Evolutionary conservation across 2,888 invertebrate species (phyloP), one percentile per base, ranked within the genome.

Genomic region (Drosophila vallismaia): DNA sequence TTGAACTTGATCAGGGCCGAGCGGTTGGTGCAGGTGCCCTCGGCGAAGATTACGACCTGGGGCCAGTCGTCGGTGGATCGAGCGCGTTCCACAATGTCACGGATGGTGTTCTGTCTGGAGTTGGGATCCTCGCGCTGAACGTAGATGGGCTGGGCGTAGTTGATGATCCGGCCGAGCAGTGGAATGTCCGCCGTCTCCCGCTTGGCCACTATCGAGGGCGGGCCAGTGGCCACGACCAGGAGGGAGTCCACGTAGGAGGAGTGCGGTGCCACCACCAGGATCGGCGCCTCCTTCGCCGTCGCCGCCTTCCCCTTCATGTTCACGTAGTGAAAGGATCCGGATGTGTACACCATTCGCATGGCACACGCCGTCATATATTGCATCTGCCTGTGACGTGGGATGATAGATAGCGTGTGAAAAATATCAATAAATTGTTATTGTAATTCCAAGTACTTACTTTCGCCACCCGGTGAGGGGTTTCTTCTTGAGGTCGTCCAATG

Each of bases 21-120:
- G 28, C 98, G 94, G 92, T 99, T 99, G 31, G 98, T 98, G 91
- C 98, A 98, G 0, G 99, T 99, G 50, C 98, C 99, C 91, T 99
- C 98, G 0, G 98, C 97, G 92, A 98, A 99, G 87, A 99, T 97
- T 68, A 98, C 93, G 54, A 98, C 95, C 94, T 95, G 92, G 0
- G 98, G 97, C 98, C 98, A 98, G 86, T 96, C 94, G 74, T 96
- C 94, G 55, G 95, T 94, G 0, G 97, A 97, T 5, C 95, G 95
- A 0, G 97, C 96, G 68, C 98, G 93, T 60, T 94, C 94, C 42
- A 96, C 95, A 74, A 98, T 98, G 91, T 97, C 96, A 89, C 95
- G 95, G 86, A 98, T 96, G 4, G 98, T 97, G 84, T 96, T 97
- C 89, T 96, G 96, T 6, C 98, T 93, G 0, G 98, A 98, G 91